Percentiles rank a stretch among this genome's conserved stretches.
These are phyloP conservation scores for Theonella swinhoei DNA, from an alignment of 37 sponge, comb jelly and placozoan species.

Conservation along the genomic window DNA sequence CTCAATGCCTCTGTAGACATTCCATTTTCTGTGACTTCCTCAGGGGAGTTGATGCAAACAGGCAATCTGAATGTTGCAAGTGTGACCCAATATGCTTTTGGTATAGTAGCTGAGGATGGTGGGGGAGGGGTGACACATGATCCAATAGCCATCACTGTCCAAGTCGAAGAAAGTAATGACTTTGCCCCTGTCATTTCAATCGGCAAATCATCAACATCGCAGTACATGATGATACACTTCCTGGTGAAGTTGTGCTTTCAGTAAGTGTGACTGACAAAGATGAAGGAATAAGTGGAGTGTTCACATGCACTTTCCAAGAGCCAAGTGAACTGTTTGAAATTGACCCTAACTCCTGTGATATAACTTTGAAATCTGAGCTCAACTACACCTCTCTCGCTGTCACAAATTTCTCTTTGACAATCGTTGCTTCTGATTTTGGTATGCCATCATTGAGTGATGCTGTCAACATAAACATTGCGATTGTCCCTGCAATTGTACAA, in stretches of 20 bases:
- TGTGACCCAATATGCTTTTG: constrained; percentile 36
- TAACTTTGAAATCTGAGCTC: neutral
- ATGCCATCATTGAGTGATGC: constrained; percentile 16
- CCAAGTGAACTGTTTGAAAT: constrained; percentile 5
- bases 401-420: constrained; percentile 1
- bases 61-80: constrained; percentile 36
- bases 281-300: constrained; percentile 47
- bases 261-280: constrained; percentile 45
- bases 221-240: neutral
- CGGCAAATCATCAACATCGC: neutral
- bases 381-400: neutral
- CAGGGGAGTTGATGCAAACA: constrained; percentile 19
- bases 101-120: constrained; percentile 63
- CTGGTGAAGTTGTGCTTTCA: neutral
- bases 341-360: constrained; percentile 19
- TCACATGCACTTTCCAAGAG: constrained; percentile 20
- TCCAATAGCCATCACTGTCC: constrained; percentile 47
- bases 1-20: neutral
- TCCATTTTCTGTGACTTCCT: constrained; percentile 26
- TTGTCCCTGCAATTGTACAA: constrained; percentile 7
- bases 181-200: constrained; percentile 40
- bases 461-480: neutral
- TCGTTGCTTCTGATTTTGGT: constrained; percentile 37
- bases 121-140: constrained; percentile 40
- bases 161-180: constrained; percentile 45